Conservation (phyloP, 1,140 invertebrate genomes). For the Berghia stephanieae region DNA sequence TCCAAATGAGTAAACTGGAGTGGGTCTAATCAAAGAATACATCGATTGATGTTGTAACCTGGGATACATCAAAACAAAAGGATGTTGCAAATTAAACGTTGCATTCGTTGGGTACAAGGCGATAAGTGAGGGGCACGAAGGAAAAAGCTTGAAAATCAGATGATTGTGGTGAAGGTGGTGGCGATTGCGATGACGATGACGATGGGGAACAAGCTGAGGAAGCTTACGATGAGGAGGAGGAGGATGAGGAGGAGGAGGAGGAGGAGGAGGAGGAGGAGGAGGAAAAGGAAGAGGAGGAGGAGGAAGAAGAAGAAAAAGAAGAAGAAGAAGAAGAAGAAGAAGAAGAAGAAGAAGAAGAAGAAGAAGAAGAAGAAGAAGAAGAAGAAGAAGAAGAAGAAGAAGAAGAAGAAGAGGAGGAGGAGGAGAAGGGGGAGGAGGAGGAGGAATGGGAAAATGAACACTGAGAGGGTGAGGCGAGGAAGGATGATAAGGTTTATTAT, state of each 20-base stretch:
- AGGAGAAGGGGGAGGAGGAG: conserved; percentile 1
- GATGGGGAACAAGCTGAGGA: not conserved
- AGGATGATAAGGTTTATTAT: not conserved
- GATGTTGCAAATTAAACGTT: not conserved
- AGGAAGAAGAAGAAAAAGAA: not conserved
- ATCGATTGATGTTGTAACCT: not conserved
- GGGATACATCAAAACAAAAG: not conserved
- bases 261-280: not conserved
- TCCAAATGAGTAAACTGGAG: not conserved
- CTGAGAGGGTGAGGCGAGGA: not conserved
- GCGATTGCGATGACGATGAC: not conserved
- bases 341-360: not conserved
- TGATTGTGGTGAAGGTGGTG: not conserved
- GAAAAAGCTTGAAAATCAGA: not conserved
- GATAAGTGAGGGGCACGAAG: not conserved
- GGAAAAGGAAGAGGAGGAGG: not conserved
- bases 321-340: not conserved
- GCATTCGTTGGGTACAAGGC: not conserved
- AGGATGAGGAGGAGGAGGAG: conserved; percentile 17
- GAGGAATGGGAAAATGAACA: not conserved
- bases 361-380: not conserved
- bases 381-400: not conserved
- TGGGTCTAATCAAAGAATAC: not conserved
- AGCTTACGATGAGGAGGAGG: not conserved
- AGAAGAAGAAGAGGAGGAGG: not conserved